These are phyloP conservation scores for Iphiclides podalirius DNA, from an alignment of 2,888 invertebrate genomes.

Conservation along the genomic window DNA sequence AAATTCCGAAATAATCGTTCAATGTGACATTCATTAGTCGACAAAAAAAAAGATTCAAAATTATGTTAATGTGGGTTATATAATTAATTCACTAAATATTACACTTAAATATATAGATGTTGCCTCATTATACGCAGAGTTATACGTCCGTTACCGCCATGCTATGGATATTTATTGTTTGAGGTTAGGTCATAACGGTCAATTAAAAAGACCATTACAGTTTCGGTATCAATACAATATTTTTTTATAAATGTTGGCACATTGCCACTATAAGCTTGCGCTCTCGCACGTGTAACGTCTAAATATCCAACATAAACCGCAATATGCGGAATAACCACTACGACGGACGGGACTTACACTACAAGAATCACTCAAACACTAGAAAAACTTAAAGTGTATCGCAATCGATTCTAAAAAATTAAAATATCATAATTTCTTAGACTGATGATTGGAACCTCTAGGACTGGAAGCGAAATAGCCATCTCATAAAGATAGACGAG, in stretches of 20 bases:
- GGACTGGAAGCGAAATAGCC: neutral
- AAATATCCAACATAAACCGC: too few species aligned
- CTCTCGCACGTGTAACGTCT: constrained; percentile 7
- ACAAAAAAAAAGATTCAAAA: constrained; percentile 16
- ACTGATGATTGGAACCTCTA: too few species aligned
- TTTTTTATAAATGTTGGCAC: constrained; percentile 9
- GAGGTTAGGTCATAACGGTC: constrained; percentile 4
- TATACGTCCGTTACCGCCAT: neutral
- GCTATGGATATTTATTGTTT: neutral
- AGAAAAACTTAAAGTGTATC: too few species aligned
- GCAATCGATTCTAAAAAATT: too few species aligned
- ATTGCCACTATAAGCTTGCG: constrained; percentile 16
- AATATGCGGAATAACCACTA: neutral
- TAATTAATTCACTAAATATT: constrained; percentile 25
- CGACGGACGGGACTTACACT: neutral
- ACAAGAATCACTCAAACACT: too few species aligned
- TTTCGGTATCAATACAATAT: constrained; percentile 6
- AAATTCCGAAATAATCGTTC: constrained; percentile 20
- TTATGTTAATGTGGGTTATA: constrained; percentile 21
- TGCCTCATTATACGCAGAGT: neutral
- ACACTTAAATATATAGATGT: neutral
- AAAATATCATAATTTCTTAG: too few species aligned
- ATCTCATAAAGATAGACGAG: neutral
- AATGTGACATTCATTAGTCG: constrained; percentile 45
- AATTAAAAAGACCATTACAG: constrained; percentile 1